Percentiles rank a stretch among this genome's conserved stretches.
phyloP scores from a whole-genome alignment of 2,797 vertebrate genomes.

The Lithobates pipiens region DNA sequence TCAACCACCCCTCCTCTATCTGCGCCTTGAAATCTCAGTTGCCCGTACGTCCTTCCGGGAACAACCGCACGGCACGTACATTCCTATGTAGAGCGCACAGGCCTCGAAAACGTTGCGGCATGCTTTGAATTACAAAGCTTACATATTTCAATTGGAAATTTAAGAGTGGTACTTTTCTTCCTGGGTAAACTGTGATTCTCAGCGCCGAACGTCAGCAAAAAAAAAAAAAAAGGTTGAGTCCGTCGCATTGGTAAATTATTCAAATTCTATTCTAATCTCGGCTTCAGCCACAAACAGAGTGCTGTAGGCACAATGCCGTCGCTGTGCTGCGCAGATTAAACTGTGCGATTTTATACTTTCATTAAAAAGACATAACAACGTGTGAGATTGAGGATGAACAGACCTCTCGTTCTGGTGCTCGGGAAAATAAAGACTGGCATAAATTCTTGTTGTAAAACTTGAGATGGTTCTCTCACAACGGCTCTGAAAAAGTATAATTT shows the following conservation, averaged over 20 bases:
- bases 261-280: constrained; percentile 60
- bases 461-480: constrained; percentile 62
- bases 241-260: constrained; percentile 62
- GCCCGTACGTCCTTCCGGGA: not conserved
- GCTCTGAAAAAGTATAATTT: constrained; percentile 62
- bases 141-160: constrained; percentile 48
- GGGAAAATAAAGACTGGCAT: constrained; percentile 62
- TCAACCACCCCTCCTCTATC: not conserved
- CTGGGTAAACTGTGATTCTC: constrained; percentile 54
- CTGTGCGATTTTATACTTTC: constrained; percentile 63
- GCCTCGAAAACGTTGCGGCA: not conserved
- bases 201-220: constrained; percentile 25
- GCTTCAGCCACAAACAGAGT: constrained; percentile 55
- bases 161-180: constrained; percentile 36
- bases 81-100: not conserved
- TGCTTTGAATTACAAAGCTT: constrained; percentile 29
- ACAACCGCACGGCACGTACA: not conserved
- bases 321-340: constrained; percentile 62
- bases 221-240: constrained; percentile 53
- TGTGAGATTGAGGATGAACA: constrained; percentile 62
- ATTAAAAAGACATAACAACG: constrained; percentile 63
- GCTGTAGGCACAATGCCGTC: constrained; percentile 61
- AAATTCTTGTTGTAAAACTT: constrained; percentile 64
- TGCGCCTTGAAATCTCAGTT: not conserved
- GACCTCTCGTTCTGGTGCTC: constrained; percentile 60